A percentile compares a stretch with the other conserved stretches of the same genome.
These are phyloP conservation scores for Conops quadrifasciatus DNA, from an alignment of 2,888 invertebrate species.

Conservation along the genomic window DNA sequence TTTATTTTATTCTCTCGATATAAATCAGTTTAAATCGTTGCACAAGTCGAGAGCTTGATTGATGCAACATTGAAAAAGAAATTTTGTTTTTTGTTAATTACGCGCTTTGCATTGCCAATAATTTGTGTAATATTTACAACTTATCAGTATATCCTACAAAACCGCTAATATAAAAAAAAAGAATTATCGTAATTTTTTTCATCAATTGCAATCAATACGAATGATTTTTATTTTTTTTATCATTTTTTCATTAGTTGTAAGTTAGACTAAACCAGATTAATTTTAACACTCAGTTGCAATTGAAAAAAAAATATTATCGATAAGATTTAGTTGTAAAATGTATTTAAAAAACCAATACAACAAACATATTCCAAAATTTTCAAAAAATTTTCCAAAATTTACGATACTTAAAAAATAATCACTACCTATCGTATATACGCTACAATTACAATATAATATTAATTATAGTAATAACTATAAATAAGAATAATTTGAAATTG, in stretches of 20 bases:
- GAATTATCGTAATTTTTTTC: background rate
- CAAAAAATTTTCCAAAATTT: background rate
- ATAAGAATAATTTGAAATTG: slow-evolving; percentile 5
- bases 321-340: slow-evolving; percentile 23
- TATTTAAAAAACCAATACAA: slow-evolving; percentile 11
- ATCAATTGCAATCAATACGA: background rate
- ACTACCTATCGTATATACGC: too few species aligned
- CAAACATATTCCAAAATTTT: slow-evolving; percentile 28
- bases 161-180: background rate
- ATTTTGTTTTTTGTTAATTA: background rate
- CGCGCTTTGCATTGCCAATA: background rate
- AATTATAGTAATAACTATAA: background rate
- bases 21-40: too few species aligned
- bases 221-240: background rate
- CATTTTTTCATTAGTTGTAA: background rate
- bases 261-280: background rate
- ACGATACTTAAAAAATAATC: too few species aligned
- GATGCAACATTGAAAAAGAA: background rate
- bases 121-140: background rate
- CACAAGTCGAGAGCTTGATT: background rate
- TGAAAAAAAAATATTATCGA: background rate
- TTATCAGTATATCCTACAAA: too few species aligned
- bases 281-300: background rate
- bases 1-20: too few species aligned
- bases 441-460: background rate